These are phyloP conservation scores for Prunella fulvescens DNA, from an alignment of 2,113 vertebrate species.

Conservation along the genomic window DNA sequence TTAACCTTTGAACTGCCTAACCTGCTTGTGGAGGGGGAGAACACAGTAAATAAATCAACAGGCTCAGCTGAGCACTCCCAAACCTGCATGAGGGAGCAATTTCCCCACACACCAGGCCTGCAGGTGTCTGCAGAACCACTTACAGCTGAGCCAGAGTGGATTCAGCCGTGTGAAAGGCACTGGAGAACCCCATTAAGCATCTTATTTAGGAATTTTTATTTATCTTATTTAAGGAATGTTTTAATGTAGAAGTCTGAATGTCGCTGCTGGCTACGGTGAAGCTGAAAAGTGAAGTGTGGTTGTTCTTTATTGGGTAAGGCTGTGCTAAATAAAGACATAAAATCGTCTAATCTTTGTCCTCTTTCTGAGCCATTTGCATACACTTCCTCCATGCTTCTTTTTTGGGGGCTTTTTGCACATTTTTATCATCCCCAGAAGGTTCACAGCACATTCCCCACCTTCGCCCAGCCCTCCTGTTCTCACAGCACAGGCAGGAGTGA, in stretches of 20 bases:
- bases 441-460: not conserved
- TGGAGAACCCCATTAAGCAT: not conserved
- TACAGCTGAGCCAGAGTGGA: not conserved
- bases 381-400: not conserved
- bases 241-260: not conserved
- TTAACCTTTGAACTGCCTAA: constrained; percentile 38
- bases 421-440: not conserved
- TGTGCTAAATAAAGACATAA: not conserved
- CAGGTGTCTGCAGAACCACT: not conserved
- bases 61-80: not conserved
- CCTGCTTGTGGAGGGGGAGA: not conserved
- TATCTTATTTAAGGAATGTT: not conserved
- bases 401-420: not conserved
- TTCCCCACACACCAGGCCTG: not conserved
- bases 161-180: fast-evolving
- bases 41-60: not conserved
- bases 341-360: not conserved
- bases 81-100: not conserved
- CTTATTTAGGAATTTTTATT: not conserved
- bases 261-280: not conserved
- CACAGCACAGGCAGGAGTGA: not conserved
- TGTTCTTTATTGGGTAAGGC: not conserved
- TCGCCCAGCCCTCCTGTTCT: not conserved
- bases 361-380: not conserved
- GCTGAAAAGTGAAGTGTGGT: not conserved